Evolutionary conservation across 1,140 invertebrate genomes (phyloP), one percentile per base, ranked within the genome.

Genomic region (Dolichoris vasculosae): DNA sequence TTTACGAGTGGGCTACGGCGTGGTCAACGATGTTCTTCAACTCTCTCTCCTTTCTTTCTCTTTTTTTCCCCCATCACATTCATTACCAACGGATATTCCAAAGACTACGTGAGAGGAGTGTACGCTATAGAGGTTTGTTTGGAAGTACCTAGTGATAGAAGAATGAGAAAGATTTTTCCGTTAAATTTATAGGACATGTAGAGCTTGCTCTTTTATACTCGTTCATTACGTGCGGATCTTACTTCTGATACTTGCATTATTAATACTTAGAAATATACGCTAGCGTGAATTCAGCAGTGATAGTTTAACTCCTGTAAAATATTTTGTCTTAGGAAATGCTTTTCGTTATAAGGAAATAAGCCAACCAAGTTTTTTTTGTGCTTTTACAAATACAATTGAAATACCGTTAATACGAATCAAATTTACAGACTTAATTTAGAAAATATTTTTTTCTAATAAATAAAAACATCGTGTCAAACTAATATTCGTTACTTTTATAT

Each of bases 1-100:
- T 83, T 83, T 86, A 86, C 80, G 71, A 71, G 32, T 75, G 17
- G 71, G 69, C 67, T 40, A 35, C 17, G 32, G 32, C 63, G 73
- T 4, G 77, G 76, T 59, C 77, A 86, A 63, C 81, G 9, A 32
- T 67, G 59, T 30, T 6, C 46, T 63, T 80, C 63, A 15, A 13
- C 48, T 6, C 43, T 46, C 43, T 46, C 15, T 17, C 48, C n/a
- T n/a, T n/a, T n/a, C n/a, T n/a, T n/a, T n/a, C n/a, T n/a, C n/a
- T n/a, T n/a, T n/a, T n/a, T n/a, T n/a, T n/a, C n/a, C n/a, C n/a
- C n/a, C n/a, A n/a, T n/a, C n/a, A 17, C 48, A 2, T 51, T 17
- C 15, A 51, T 17, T 51, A 9, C 11, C 48, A 51, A 2, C 48
- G 15, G 48, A 8, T 51, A 67, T 43, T 17, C 43, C 2, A 13